Conservation (phyloP, 2,797 vertebrate genomes). For the Propithecus perrieri region DNA sequence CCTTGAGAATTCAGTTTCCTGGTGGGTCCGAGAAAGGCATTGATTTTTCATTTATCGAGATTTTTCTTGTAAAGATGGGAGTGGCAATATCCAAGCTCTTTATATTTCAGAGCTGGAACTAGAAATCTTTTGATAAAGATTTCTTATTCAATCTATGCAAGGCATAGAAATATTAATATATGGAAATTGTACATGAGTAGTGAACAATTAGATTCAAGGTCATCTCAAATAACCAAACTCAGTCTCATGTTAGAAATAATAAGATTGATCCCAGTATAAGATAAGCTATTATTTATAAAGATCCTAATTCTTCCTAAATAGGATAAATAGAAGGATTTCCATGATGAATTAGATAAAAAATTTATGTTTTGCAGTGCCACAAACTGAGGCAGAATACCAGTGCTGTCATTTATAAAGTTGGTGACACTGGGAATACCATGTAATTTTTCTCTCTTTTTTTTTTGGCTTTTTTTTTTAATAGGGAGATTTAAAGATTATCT, state of each 20-base stretch:
- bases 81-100: neutral
- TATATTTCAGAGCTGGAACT: neutral
- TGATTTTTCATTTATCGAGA: neutral
- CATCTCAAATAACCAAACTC: neutral
- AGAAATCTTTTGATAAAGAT: neutral
- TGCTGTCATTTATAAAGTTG: neutral
- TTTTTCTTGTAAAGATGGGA: neutral
- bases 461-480: no score
- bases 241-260: conserved; percentile 9
- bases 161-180: neutral
- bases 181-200: neutral
- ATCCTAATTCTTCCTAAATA: neutral
- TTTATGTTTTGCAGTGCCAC: neutral
- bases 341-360: neutral
- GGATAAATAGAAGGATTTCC: neutral
- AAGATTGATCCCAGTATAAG: neutral
- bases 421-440: neutral
- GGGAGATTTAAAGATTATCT: no score
- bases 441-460: neutral
- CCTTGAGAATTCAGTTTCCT: neutral
- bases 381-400: neutral
- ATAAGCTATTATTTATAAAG: neutral
- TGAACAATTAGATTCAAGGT: neutral
- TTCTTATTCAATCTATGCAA: neutral
- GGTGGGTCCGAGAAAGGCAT: neutral